Evolutionary conservation across 2,113 vertebrate species (phyloP), one percentile per base, ranked within the genome.

Genomic region (Pachyramphus minor): DNA sequence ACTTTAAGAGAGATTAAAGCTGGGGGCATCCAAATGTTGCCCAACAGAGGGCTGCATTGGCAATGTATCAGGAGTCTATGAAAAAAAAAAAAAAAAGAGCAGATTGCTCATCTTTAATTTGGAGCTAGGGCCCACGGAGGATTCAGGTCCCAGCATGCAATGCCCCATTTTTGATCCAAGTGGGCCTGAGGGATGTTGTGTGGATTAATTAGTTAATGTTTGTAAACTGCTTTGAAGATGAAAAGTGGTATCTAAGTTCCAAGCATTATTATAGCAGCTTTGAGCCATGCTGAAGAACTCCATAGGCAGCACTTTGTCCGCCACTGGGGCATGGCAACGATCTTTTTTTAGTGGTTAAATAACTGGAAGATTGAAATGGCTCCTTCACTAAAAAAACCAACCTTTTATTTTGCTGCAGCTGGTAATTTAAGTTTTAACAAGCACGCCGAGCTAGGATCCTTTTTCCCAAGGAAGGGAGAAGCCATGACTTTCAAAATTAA

Each of bases 161-260:
- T 96, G 90, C 89, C 86, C 68, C 80, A 82, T 92, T 96, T 97
- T 96, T 92, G 90, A 96, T 96, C 90, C 95, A 96, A 96, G 84
- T 96, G 93, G 95, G 96, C 97, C 90, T 90, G 89, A 94, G 92
- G 96, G 95, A 94, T 97, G 95, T 92, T 97, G 94, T 97, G 96
- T 69, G 87, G 90, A 97, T 96, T 97, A 97, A 96, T 96, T 97
- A 96, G 96, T 97, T 96, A 97, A 97, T 96, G 89, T 96, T 96
- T 96, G 95, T 96, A 96, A 97, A 97, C 96, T 96, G 90, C 92
- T 97, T 97, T 97, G 96, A 97, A 97, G 97, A 97, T 97, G 96
- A 97, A 97, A 97, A 96, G 95, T 88, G 88, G 95, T 96, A 96
- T 96, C 93, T 96, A 80, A 96, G 95, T 97, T 94, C 95, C 93